These are phyloP conservation scores for Galeopterus variegatus DNA, from an alignment of 2,113 vertebrate species.

Conservation along the genomic window DNA sequence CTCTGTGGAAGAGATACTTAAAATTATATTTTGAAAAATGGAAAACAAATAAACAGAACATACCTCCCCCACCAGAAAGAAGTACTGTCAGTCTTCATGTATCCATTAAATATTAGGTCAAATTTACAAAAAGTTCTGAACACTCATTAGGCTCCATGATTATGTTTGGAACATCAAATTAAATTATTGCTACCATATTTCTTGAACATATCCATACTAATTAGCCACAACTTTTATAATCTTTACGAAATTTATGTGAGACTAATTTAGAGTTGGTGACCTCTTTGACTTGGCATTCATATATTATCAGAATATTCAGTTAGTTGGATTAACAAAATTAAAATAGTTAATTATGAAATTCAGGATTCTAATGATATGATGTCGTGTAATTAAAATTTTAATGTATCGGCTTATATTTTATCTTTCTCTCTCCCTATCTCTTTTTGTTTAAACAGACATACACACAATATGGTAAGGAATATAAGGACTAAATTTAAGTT, in stretches of 20 bases:
- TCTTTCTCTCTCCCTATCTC: neutral
- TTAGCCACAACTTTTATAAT: neutral
- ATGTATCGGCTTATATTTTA: neutral
- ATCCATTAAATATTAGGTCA: neutral
- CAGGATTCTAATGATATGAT: neutral
- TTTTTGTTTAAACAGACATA: neutral
- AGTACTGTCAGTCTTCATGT: neutral
- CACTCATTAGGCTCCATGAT: neutral
- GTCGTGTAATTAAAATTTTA: neutral
- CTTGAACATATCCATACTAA: neutral
- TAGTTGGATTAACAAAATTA: neutral
- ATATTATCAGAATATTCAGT: neutral
- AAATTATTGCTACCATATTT: neutral
- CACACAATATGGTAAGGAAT: neutral
- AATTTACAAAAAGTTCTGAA: neutral
- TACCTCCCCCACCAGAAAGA: neutral
- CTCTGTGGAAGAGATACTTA: neutral
- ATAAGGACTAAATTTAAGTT: neutral
- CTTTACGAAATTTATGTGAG: neutral
- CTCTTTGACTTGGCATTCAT: neutral
- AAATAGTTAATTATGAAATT: slow-evolving; percentile 1
- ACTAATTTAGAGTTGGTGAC: neutral
- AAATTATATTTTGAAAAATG: neutral
- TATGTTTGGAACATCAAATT: neutral
- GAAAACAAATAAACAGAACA: neutral